A percentile compares a stretch with the other conserved stretches of the same genome.
Evolutionary conservation across 2,888 invertebrate species (phyloP).

Genomic region (Pristionchus arcanus): DNA sequence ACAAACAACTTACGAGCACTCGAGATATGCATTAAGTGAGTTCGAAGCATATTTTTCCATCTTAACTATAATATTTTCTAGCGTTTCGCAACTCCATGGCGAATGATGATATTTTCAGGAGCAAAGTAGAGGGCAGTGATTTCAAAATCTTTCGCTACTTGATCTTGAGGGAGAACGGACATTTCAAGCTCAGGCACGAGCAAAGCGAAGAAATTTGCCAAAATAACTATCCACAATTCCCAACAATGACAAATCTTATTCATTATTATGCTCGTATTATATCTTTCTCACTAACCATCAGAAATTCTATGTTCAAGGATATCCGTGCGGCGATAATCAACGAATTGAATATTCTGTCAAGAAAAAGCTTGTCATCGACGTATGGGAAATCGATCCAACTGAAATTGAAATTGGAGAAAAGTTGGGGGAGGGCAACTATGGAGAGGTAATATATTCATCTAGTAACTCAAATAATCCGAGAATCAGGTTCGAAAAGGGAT

Average conservation of each 20-base stretch:
- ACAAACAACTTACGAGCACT: too few species aligned
- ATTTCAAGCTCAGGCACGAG: not conserved
- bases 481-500: not conserved
- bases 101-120: too few species aligned
- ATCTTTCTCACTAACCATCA: not conserved
- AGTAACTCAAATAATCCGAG: not conserved
- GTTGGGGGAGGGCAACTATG: not conserved
- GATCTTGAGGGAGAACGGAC: not conserved
- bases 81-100: too few species aligned
- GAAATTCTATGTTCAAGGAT: not conserved
- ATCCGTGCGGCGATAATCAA: not conserved
- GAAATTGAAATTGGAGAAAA: not conserved
- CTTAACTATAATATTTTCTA: too few species aligned
- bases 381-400: not conserved
- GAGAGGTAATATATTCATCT: not conserved
- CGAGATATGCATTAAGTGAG: too few species aligned
- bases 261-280: not conserved
- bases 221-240: too few species aligned
- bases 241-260: not conserved
- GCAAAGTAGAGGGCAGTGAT: too few species aligned
- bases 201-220: not conserved
- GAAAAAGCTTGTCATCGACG: not conserved
- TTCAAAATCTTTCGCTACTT: too few species aligned
- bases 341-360: not conserved
- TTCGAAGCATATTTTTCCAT: too few species aligned